A percentile compares a stretch with the other conserved stretches of the same genome.
These are phyloP conservation scores for fruit fly (Drosophila melanogaster) DNA, from an alignment of 1,140 invertebrate genomes.

Conservation along the genomic window Release_6_plus_ISO1_MT NT_033779.5:19940501-19941000, in stretches of 20 bases:
- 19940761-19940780: neutral
- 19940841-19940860: constrained; percentile 20
- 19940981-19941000: constrained; percentile 30
- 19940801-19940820: constrained; percentile 1
- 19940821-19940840: constrained; percentile 22
- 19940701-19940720: neutral
- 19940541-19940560: constrained; percentile 3
- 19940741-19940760: neutral
- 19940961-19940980: constrained; percentile 27
- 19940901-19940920: neutral
- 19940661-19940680: neutral
- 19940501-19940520: constrained; percentile 7
- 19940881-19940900: neutral
- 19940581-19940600: constrained; percentile 5
- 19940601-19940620: too few relatives aligned
- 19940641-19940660: neutral
- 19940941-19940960: constrained; percentile 10
- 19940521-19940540: constrained; percentile 2
- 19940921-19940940: neutral
- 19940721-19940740: neutral
- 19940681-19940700: neutral
- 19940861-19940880: neutral
- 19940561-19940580: constrained; percentile 9
- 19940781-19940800: constrained; percentile 7
- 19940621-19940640: neutral